phyloP scores from a whole-genome alignment of 2,797 vertebrate genomes.

The Emys orbicularis region DNA sequence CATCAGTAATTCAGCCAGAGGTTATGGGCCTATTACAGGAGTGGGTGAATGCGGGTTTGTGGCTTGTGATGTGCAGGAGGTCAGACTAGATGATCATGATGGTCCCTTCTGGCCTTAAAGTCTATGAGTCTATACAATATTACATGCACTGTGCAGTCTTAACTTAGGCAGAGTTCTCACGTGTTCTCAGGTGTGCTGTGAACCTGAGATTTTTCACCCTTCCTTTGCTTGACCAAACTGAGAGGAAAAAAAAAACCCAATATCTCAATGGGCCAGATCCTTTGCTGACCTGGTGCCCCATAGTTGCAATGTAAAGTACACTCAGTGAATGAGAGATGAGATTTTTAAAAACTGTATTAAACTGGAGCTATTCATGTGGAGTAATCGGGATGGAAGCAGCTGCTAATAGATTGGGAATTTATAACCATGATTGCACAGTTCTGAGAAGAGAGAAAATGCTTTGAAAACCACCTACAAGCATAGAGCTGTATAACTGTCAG shows the following conservation, averaged over 20 bases:
- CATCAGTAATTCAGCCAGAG: background rate
- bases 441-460: slow-evolving; percentile 12
- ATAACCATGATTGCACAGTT: background rate
- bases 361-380: background rate
- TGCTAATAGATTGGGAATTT: slow-evolving; percentile 21
- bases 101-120: background rate
- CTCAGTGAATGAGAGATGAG: background rate
- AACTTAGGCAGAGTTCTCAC: slow-evolving; percentile 53
- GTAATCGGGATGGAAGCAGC: background rate
- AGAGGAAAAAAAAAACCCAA: background rate
- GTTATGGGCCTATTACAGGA: background rate
- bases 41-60: background rate
- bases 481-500: background rate
- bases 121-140: background rate
- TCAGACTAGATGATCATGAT: background rate
- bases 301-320: background rate
- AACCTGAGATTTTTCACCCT: slow-evolving; percentile 32
- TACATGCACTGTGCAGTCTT: slow-evolving; percentile 15
- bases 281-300: background rate
- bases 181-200: slow-evolving; percentile 36
- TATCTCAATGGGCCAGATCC: background rate
- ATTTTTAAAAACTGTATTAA: background rate
- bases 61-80: background rate
- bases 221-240: background rate
- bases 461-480: slow-evolving; percentile 25